phyloP scores from a whole-genome alignment of 2,888 invertebrate species.

The Lepetodrilus schrolli region DNA sequence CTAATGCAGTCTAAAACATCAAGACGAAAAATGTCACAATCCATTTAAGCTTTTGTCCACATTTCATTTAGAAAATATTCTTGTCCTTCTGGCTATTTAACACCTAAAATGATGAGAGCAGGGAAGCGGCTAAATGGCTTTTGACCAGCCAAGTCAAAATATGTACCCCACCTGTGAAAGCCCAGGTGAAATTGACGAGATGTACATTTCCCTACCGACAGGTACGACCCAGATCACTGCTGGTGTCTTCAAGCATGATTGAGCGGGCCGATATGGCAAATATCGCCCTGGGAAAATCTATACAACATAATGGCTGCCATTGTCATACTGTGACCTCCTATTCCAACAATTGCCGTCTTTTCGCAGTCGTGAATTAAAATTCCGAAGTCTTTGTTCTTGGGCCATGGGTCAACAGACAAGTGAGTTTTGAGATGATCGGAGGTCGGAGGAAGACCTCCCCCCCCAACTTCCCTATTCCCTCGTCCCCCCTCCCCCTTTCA shows the following conservation, averaged over 20 bases:
- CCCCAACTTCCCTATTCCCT: background rate
- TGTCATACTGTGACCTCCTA: background rate
- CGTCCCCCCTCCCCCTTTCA: background rate
- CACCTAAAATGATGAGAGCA: background rate
- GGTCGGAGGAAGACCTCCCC: background rate
- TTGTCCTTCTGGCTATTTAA: background rate
- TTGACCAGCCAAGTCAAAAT: background rate
- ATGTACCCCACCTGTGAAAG: background rate
- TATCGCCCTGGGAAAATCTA: background rate
- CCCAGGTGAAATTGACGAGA: background rate
- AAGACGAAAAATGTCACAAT: too few species aligned
- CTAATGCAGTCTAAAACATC: too few species aligned
- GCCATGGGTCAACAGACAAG: background rate
- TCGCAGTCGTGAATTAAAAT: conserved; percentile 14
- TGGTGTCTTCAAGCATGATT: background rate
- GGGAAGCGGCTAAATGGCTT: background rate
- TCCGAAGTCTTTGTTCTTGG: background rate
- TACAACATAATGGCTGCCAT: background rate
- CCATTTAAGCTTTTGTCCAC: background rate
- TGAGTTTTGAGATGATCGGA: conserved; percentile 9
- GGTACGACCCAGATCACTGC: background rate
- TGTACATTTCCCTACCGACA: background rate
- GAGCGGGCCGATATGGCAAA: background rate
- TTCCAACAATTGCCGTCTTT: conserved; percentile 6
- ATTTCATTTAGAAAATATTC: background rate